A percentile compares a stretch with the other conserved stretches of the same genome.
These are phyloP conservation scores for Pterois miles DNA, from an alignment of 2,797 vertebrate species.

Conservation along the genomic window DNA sequence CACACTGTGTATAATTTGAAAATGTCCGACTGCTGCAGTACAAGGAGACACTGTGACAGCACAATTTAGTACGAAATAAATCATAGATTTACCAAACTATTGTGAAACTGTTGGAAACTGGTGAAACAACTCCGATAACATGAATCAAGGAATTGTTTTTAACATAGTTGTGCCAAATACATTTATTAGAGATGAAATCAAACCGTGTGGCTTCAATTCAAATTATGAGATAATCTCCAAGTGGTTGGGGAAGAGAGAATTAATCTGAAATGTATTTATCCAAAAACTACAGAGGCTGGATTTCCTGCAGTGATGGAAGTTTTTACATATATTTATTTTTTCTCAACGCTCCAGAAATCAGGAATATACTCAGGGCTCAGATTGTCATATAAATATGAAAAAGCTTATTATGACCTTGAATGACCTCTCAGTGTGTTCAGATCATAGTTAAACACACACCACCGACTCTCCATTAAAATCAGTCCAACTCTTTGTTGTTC, in stretches of 20 bases:
- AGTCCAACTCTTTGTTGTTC: conserved; percentile 49
- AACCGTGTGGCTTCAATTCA: background rate
- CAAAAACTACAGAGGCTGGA: background rate
- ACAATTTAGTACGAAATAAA: background rate
- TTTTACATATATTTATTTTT: background rate
- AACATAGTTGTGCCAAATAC: background rate
- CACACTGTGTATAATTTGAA: background rate
- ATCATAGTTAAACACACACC: conserved; percentile 23
- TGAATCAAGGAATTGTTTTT: background rate
- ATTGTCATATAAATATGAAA: background rate
- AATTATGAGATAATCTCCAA: background rate
- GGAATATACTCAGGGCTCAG: background rate
- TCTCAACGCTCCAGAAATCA: background rate
- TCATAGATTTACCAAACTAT: background rate
- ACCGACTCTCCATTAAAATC: conserved; percentile 37
- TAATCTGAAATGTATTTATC: background rate
- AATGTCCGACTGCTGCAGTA: background rate
- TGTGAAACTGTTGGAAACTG: background rate
- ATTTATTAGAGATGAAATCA: background rate
- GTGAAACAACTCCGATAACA: background rate
- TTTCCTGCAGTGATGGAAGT: background rate
- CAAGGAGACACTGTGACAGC: background rate
- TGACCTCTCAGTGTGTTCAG: conserved; percentile 7
- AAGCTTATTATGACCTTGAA: conserved; percentile 4
- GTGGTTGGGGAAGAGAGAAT: background rate